A percentile compares a stretch with the other conserved stretches of the same genome.
Conservation (phyloP, 2,888 invertebrate genomes). For the Drosophila stalkeri region DNA sequence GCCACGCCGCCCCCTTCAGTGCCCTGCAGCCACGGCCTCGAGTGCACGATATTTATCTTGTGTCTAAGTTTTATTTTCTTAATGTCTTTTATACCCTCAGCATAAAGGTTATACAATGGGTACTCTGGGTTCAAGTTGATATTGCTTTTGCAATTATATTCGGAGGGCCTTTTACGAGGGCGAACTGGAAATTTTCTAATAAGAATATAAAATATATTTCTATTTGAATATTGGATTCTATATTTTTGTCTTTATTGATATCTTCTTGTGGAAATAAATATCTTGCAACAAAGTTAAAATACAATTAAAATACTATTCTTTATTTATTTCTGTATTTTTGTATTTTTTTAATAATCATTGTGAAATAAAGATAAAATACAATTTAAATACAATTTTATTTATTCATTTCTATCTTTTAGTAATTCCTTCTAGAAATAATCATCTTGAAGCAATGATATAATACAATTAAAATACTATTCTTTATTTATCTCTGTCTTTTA, state of each 20-base stretch:
- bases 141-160: background rate
- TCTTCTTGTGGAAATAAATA: background rate
- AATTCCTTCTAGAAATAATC: too few relatives aligned
- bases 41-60: constrained; percentile 78
- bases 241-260: background rate
- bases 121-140: background rate
- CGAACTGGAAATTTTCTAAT: background rate
- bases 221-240: background rate
- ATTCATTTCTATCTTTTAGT: too few relatives aligned
- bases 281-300: too few relatives aligned
- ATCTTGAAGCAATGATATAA: too few relatives aligned
- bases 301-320: too few relatives aligned
- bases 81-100: constrained; percentile 53
- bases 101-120: background rate
- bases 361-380: too few relatives aligned
- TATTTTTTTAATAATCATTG: too few relatives aligned
- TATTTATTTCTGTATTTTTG: too few relatives aligned
- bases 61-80: constrained; percentile 67
- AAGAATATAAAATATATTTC: background rate
- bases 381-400: too few relatives aligned
- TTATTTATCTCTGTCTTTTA: too few relatives aligned
- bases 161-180: background rate
- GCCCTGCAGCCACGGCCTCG: background rate
- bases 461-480: too few relatives aligned
- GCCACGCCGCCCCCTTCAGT: background rate